phyloP scores from a whole-genome alignment of 1,140 invertebrate species.

The Galendromus occidentalis region DNA sequence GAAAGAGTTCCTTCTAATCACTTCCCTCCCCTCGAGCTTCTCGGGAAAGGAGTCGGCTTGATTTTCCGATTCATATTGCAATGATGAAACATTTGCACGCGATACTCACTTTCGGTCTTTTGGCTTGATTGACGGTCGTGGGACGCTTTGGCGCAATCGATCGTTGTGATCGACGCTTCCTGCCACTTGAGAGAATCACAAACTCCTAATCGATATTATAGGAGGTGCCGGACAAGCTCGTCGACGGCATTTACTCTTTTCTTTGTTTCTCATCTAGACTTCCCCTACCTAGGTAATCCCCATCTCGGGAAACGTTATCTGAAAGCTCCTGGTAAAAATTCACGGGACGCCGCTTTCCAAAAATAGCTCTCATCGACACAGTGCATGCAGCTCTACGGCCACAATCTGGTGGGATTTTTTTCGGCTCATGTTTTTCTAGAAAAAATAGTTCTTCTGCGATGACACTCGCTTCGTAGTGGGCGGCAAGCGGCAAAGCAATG shows the following conservation, averaged over 20 bases:
- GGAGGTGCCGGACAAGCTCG: too few species aligned
- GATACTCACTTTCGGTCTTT: too few species aligned
- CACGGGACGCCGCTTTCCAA: conserved; percentile 7
- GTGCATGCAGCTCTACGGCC: not conserved
- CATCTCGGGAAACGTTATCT: not conserved
- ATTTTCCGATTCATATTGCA: too few species aligned
- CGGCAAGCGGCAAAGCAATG: not conserved
- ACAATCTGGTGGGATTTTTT: conserved; percentile 8
- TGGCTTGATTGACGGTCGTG: too few species aligned
- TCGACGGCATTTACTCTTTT: too few species aligned
- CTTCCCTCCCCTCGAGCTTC: not conserved
- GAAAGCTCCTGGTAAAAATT: not conserved
- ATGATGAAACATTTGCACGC: too few species aligned
- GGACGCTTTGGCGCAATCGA: too few species aligned
- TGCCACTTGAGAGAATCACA: not conserved
- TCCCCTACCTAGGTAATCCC: not conserved
- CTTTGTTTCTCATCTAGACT: not conserved
- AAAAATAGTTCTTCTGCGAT: not conserved
- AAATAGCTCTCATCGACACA: conserved; percentile 5
- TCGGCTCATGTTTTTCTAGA: conserved; percentile 8
- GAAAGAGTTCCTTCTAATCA: not conserved
- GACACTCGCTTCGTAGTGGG: not conserved
- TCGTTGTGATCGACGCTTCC: too few species aligned
- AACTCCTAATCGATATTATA: not conserved
- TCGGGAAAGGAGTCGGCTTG: too few species aligned